phyloP scores from a whole-genome alignment of 37 sponge, comb jelly and placozoan species.

The Chondrilla cf. caribensis region DNA sequence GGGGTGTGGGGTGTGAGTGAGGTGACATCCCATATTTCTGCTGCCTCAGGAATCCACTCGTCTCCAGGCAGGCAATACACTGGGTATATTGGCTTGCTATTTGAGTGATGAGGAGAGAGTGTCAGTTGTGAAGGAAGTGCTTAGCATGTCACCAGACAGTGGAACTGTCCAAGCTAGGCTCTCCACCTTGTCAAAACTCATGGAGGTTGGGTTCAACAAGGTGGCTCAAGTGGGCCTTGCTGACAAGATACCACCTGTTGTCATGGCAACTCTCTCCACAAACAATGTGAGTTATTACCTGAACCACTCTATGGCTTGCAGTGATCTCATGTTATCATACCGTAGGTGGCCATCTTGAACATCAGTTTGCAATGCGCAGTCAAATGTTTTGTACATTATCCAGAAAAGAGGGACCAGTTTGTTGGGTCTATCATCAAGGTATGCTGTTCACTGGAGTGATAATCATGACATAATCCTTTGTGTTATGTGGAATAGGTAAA shows the following conservation, averaged over 20 bases:
- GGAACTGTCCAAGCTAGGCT: conserved; percentile 50
- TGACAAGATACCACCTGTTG: conserved; percentile 25
- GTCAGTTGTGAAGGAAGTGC: neutral
- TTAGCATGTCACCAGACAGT: neutral
- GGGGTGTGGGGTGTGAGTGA: too few species aligned
- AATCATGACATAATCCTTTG: too few species aligned
- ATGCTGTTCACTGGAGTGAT: too few species aligned
- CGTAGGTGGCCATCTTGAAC: conserved; percentile 50
- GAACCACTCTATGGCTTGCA: too few species aligned
- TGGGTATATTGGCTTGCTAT: neutral
- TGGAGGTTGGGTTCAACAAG: conserved; percentile 23
- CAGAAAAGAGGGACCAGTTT: neutral
- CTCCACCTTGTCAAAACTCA: conserved; percentile 31
- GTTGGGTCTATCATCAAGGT: neutral
- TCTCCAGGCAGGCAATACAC: neutral
- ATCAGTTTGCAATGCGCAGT: conserved; percentile 43
- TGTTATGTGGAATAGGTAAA: too few species aligned
- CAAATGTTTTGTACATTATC: conserved; percentile 12
- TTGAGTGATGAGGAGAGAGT: neutral
- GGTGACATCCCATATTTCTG: conserved; percentile 26
- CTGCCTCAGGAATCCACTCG: neutral
- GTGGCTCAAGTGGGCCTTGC: conserved; percentile 24
- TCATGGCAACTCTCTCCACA: conserved; percentile 31
- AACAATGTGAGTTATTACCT: conserved; percentile 45
- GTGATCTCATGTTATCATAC: neutral